Percentiles rank a stretch among this genome's conserved stretches.
Evolutionary conservation across 2,797 vertebrate species (phyloP).

Genomic region (Bufotes viridis): DNA sequence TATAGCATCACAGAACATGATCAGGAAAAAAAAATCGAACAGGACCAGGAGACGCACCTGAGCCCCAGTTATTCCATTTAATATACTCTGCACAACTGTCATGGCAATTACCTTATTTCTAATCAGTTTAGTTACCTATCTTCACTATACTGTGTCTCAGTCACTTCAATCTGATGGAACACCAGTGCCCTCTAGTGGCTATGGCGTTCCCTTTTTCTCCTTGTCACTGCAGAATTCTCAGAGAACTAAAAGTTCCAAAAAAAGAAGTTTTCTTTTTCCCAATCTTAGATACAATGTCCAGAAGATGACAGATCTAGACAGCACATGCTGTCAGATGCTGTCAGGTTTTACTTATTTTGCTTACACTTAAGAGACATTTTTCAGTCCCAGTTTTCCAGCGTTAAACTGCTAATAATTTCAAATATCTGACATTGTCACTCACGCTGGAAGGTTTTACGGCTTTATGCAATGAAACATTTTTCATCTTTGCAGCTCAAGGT

Average conservation of each 20-base stretch:
- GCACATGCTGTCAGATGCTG: conserved; percentile 40
- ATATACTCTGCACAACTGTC: background rate
- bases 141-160: background rate
- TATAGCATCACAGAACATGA: too few relatives aligned
- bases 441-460: background rate
- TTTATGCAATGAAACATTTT: background rate
- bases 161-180: background rate
- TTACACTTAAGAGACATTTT: background rate
- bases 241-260: conserved; percentile 23
- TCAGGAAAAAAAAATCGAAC: background rate
- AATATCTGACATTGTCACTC: conserved; percentile 11
- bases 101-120: conserved; percentile 18
- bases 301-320: conserved; percentile 36
- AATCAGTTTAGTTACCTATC: conserved; percentile 7
- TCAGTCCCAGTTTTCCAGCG: background rate
- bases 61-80: background rate
- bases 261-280: conserved; percentile 24
- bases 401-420: conserved; percentile 40
- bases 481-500: too few relatives aligned
- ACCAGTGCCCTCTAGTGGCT: conserved; percentile 38
- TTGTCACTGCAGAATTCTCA: background rate
- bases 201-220: background rate
- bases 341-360: conserved; percentile 18
- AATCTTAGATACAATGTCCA: conserved; percentile 32
- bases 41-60: background rate